Evolutionary conservation across 2,797 vertebrate genomes (phyloP), one percentile per base, ranked within the genome.

Genomic region (Propithecus perrieri): DNA sequence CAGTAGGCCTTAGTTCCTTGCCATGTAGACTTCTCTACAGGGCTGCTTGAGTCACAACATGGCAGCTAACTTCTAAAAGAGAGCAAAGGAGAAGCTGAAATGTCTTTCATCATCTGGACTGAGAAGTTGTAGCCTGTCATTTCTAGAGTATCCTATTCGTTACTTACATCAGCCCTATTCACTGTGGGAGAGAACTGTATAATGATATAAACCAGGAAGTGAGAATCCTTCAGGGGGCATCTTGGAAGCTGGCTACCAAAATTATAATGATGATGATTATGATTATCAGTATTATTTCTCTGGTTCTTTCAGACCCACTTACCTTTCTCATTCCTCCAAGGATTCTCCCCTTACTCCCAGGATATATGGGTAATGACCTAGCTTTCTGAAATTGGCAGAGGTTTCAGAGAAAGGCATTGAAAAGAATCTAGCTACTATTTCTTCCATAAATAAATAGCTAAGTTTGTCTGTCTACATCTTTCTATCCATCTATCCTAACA

Each of bases 281-380:
- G 26, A n/a, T 81, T n/a, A 41, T 79, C 50, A 83, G 7, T 85
- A 41, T n/a, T 89, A 7, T 84, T 35, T 59, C 41, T 61, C 65
- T 91, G 28, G 12, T 78, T 97, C 28, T 24, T 57, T 95, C 41
- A 83, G 79, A 89, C 24, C 35, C 20, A 41, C 10, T 90, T 93
- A 65, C 17, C 15, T 93, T 95, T 72, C 67, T 72, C 18, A 50
- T 53, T 75, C 22, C 20, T 93, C 76, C 43, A 91, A 79, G 41
- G 11, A 75, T 84, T 61, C 17, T 84, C 28, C 41, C 12, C 46
- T 78, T 89, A 61, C 18, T 95, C 35, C 75, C 12, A 57, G 61
- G 12, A 41, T 91, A 87, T 24, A 55, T 87, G 26, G 11, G 3
- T 72, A 87, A 85, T 78, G 13, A 14, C n/a, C 33, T 65, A 33